Conservation (phyloP, 2,113 vertebrate genomes). For the Eurypyga helias region DNA sequence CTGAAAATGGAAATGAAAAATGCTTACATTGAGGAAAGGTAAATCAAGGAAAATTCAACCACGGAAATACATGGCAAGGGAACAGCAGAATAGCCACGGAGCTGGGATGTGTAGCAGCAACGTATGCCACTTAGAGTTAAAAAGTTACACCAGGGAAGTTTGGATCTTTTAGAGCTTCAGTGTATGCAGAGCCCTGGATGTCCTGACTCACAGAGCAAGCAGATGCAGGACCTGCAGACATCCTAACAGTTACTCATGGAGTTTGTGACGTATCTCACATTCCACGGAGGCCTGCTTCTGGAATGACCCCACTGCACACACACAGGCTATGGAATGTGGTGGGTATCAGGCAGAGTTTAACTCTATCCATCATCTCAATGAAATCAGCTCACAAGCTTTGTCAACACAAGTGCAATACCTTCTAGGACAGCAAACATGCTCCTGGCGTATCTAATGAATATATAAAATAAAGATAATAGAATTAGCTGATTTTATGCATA, state of each 20-base stretch:
- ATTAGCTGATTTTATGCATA: not conserved
- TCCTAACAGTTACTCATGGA: not conserved
- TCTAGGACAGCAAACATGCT: not conserved
- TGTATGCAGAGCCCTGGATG: not conserved
- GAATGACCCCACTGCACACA: conserved; percentile 3
- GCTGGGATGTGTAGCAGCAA: rapidly evolving
- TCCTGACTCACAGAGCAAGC: not conserved
- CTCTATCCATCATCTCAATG: conserved; percentile 1
- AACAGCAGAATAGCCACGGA: not conserved
- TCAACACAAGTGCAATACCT: not conserved
- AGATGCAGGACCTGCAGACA: not conserved
- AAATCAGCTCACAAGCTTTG: not conserved
- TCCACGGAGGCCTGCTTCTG: conserved; percentile 18
- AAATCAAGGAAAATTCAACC: not conserved
- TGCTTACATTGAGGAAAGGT: not conserved
- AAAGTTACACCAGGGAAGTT: not conserved
- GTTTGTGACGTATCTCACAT: not conserved
- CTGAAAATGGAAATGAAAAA: not conserved
- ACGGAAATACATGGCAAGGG: not conserved
- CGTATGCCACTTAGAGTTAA: not conserved
- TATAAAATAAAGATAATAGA: not conserved
- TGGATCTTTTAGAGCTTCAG: not conserved
- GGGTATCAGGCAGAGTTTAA: conserved; percentile 39
- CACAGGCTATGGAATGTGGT: conserved; percentile 33
- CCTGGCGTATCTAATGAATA: not conserved